A percentile compares a stretch with the other conserved stretches of the same genome.
Conservation (phyloP, 2,797 vertebrate species). For the Rhyacichthys aspro region DNA sequence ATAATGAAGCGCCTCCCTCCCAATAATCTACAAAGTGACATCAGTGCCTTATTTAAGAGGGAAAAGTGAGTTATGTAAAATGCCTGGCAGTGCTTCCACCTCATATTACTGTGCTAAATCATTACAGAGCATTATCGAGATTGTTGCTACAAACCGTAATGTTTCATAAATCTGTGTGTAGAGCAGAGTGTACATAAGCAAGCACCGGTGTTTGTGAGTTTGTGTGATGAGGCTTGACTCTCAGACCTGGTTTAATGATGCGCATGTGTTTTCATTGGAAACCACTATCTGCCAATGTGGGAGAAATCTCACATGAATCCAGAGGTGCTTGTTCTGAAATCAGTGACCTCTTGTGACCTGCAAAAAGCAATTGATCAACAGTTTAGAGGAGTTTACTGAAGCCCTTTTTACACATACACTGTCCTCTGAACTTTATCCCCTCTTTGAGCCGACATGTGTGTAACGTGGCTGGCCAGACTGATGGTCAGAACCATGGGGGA, state of each 20-base stretch:
- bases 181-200: slow-evolving; percentile 36
- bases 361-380: slow-evolving; percentile 5
- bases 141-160: slow-evolving; percentile 53
- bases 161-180: slow-evolving; percentile 71
- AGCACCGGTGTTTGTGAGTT: slow-evolving; percentile 24
- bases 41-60: slow-evolving; percentile 67
- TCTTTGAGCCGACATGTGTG: too few relatives aligned
- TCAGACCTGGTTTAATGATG: slow-evolving; percentile 40
- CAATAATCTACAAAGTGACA: slow-evolving; percentile 76
- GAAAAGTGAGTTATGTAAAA: slow-evolving; percentile 78
- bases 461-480: too few relatives aligned
- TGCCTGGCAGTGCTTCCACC: slow-evolving; percentile 69
- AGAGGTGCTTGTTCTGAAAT: slow-evolving; percentile 28
- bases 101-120: slow-evolving; percentile 80
- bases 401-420: too few relatives aligned
- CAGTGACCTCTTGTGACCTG: slow-evolving; percentile 27
- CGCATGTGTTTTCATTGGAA: slow-evolving; percentile 39
- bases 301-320: slow-evolving; percentile 27
- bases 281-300: slow-evolving; percentile 40
- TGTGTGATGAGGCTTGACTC: slow-evolving; percentile 40
- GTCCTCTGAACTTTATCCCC: too few relatives aligned
- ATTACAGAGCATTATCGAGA: slow-evolving; percentile 71
- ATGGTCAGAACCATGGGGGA: too few relatives aligned
- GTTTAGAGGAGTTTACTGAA: too few relatives aligned
- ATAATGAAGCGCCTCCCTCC: slow-evolving; percentile 70